Base-by-base conservation (phyloP, 2,888 invertebrate genomes). In the Xestia xanthographa region DNA sequence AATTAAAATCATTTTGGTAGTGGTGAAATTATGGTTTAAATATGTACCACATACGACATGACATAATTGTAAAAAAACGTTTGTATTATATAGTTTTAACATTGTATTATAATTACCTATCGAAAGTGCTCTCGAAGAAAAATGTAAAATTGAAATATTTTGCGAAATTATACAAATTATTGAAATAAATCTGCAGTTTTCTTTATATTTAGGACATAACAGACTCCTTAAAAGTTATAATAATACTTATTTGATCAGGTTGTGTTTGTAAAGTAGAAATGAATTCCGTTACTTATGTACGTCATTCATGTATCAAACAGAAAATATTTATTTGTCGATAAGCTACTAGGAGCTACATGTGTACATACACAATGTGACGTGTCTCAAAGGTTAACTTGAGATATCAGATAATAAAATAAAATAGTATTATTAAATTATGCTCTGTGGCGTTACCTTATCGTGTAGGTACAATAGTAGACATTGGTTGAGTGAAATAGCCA, bases 61-160 rank as follows among this genome's bases (percentile, higher is more conserved):
- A 95, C 94, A 95, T 92, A 87, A 86, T 90, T 96, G 95, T 96
- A 94, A 95, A 95, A 95, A 94, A 86, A 79, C 58, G 90, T 91
- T 93, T 96, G 96, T 96, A 96, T 90, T 91, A 96, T 96, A 96
- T 96, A 95, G 95, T 87, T 91, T 90, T 93, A 87, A 93, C 72
- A 82, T 91, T 93, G 92, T 95, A 93, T 91, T 89, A 90, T 93
- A 91, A 90, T 48, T 86, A n/a, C n/a, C n/a, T n/a, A 87, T 77
- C 91, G 92, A 92, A 92, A 92, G 90, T 89, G 91, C 92, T 93
- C 92, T 94, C 92, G 89, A 92, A 58, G 80, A 91, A 91, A 77
- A 90, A 87, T 94, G 92, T 92, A 92, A 92, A 92, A 91, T 91
- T 94, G 91, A 91, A 92, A 91, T 92, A 91, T 91, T 93, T 90